These are phyloP conservation scores for Platyscapa corneri DNA, from an alignment of 1,140 invertebrate species.

Conservation along the genomic window DNA sequence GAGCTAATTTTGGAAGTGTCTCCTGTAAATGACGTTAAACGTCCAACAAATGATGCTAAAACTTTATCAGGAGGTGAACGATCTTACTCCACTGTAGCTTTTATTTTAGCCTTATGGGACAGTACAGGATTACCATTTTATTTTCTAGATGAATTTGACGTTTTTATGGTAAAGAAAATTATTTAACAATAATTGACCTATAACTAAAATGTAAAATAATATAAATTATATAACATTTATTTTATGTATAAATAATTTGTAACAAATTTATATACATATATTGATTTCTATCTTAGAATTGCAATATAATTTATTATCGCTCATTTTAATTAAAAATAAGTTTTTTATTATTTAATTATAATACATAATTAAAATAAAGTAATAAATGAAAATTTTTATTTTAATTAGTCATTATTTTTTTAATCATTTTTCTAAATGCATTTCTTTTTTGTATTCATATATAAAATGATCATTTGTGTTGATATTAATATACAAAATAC, in stretches of 20 bases:
- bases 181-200: not conserved
- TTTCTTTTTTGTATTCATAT: no score
- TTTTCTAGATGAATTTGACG: constrained; percentile 98
- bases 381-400: no score
- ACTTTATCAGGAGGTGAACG: constrained; percentile 95
- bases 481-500: no score
- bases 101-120: constrained; percentile 95
- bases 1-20: constrained; percentile 78
- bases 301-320: no score
- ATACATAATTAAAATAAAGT: no score
- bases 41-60: constrained; percentile 63
- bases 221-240: not conserved
- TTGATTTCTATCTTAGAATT: no score
- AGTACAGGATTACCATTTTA: constrained; percentile 93
- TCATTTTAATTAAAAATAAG: not conserved
- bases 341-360: no score
- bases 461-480: no score
- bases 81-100: constrained; percentile 95
- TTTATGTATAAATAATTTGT: not conserved
- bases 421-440: no score
- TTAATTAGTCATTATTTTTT: no score
- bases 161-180: constrained; percentile 89
- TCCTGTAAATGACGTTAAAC: constrained; percentile 70
- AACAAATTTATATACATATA: no score
- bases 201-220: not conserved